Conservation (phyloP, 1,140 invertebrate genomes). For the Copidosoma floridanum region DNA sequence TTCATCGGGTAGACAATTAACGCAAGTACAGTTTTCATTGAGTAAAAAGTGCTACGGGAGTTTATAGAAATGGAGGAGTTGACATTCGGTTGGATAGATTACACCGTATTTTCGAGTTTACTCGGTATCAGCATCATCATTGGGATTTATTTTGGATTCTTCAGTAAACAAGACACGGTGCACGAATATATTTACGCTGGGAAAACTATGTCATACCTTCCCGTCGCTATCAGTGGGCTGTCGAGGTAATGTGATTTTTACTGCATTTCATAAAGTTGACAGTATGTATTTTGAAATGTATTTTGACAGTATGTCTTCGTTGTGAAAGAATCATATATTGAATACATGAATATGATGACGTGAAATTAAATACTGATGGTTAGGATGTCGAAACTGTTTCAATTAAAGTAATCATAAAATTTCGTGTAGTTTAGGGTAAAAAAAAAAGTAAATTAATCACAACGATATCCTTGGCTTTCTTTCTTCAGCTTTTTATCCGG, state of each 20-base stretch:
- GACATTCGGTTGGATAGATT: constrained; percentile 61
- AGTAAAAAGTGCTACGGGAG: no score
- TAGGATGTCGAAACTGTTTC: no score
- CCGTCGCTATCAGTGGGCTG: constrained; percentile 76
- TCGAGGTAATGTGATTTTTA: constrained; percentile 63
- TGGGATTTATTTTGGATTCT: constrained; percentile 79
- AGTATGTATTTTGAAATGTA: background rate
- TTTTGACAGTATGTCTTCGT: background rate
- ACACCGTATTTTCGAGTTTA: constrained; percentile 67
- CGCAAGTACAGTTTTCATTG: no score
- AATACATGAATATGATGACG: no score
- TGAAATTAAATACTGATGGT: no score
- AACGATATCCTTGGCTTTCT: no score
- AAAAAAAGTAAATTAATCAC: no score
- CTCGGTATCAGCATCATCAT: constrained; percentile 70
- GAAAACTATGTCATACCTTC: constrained; percentile 76
- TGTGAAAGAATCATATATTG: background rate
- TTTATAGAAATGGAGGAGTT: constrained; percentile 35
- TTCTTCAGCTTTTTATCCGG: constrained; percentile 76
- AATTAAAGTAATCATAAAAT: no score
- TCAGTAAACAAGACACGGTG: constrained; percentile 74
- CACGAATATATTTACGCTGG: constrained; percentile 80
- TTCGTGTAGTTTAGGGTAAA: no score
- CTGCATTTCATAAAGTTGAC: no score
- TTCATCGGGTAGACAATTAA: no score